These are phyloP conservation scores for Homalodisca vitripennis DNA, from an alignment of 1,140 invertebrate genomes.

Conservation along the genomic window DNA sequence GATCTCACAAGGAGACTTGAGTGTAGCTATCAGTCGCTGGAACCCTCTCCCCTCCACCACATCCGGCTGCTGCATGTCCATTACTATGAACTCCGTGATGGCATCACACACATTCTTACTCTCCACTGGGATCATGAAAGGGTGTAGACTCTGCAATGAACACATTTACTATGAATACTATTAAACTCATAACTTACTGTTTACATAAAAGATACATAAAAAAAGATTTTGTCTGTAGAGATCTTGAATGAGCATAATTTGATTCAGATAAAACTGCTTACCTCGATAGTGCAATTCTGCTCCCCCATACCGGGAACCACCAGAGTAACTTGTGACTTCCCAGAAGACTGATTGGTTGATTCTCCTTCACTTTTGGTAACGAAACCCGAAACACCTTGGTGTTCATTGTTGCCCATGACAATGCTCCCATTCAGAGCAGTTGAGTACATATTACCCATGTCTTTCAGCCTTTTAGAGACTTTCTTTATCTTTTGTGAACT, in stretches of 20 bases:
- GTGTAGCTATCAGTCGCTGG: constrained; percentile 51
- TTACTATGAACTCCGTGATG: constrained; percentile 52
- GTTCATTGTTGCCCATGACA: too few species aligned
- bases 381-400: too few species aligned
- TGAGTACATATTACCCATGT: constrained; percentile 48
- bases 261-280: background rate
- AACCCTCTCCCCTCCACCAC: constrained; percentile 52
- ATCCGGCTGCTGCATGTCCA: constrained; percentile 52
- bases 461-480: constrained; percentile 48
- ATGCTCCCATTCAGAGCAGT: constrained; percentile 51
- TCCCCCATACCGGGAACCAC: background rate
- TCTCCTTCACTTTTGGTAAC: too few species aligned
- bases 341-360: too few species aligned
- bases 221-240: background rate
- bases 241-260: background rate
- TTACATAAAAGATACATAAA: background rate
- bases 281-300: constrained; percentile 7
- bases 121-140: constrained; percentile 47
- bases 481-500: constrained; percentile 49
- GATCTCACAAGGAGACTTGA: constrained; percentile 55
- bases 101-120: constrained; percentile 50
- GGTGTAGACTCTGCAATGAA: constrained; percentile 43
- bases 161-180: constrained; percentile 38
- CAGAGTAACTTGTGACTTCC: background rate
- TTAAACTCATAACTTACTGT: background rate